Percentiles rank a stretch among this genome's conserved stretches.
phyloP scores from a whole-genome alignment of 2,797 vertebrate species.

The Hybognathus amarus region DNA sequence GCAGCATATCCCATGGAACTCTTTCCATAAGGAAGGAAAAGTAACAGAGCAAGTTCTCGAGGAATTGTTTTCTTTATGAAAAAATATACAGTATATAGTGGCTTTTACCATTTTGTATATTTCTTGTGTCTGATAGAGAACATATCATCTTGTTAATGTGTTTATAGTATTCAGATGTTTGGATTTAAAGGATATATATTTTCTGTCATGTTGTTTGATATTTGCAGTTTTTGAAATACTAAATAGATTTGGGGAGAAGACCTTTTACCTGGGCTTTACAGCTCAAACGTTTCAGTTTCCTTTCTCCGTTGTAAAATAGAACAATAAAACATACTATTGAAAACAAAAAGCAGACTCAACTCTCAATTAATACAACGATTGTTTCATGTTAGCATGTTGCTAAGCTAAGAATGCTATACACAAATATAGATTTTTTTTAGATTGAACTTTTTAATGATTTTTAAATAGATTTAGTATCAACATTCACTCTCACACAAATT shows the following conservation, averaged over 20 bases:
- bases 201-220: conserved; percentile 41
- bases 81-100: conserved; percentile 58
- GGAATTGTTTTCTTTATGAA: conserved; percentile 50
- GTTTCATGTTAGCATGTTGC: background rate
- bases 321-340: conserved; percentile 40
- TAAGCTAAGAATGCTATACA: background rate
- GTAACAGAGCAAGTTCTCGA: conserved; percentile 52
- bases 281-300: conserved; percentile 8
- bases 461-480: background rate
- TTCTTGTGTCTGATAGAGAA: conserved; percentile 56
- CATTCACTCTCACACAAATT: background rate
- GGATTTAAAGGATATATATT: conserved; percentile 44
- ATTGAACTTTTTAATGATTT: background rate
- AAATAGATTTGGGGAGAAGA: background rate
- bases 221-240: conserved; percentile 12
- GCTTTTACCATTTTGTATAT: conserved; percentile 57
- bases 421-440: background rate
- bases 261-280: conserved; percentile 4
- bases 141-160: conserved; percentile 67
- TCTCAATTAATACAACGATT: background rate
- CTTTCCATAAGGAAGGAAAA: conserved; percentile 62
- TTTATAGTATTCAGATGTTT: conserved; percentile 63
- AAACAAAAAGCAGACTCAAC: background rate
- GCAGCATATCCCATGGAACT: conserved; percentile 63
- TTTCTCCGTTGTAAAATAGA: conserved; percentile 19